Base-by-base conservation (phyloP, 92 coral and sea anemone genomes). In the Porites cylindrica region DNA sequence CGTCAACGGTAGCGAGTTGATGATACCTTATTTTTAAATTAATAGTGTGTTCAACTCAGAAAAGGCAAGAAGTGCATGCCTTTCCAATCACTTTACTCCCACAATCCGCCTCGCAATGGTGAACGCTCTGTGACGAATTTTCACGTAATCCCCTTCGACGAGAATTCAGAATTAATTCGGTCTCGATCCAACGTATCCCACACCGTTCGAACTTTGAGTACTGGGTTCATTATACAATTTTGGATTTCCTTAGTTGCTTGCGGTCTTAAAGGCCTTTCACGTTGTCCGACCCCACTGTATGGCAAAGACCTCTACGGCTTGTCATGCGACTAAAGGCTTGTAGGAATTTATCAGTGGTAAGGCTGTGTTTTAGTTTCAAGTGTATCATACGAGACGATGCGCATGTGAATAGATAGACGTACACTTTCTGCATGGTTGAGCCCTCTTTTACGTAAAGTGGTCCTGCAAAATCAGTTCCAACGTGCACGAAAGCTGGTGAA, bases 251-350 rank as follows among this genome's bases (percentile, higher is more conserved):
- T 82, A n/a, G 13, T 53, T 19, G 86, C 29, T 26, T 26, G 29
- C 29, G 1, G 29, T 26, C 29, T 26, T 26, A 26, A 26, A 26
- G 29, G 29, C 29, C 29, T 26, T 26, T 26, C 29, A 77, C 85
- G 24, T 89, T 89, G 74, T 89, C 92, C 0, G 89, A 89, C 81
- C 85, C 78, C 12, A 89, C 43, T 8, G 89, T 89, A 68, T 70
- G 32, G 38, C 90, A 86, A 2, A 81, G 56, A 18, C 82, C 89
- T 86, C 91, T 18, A 2, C 87, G 64, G 26, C 38, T 67, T 23
- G 38, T 66, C 93, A 86, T 90, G 7, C 93, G 66, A 47, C 52
- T 21, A 10, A 87, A 82, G 0, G 88, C 91, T 82, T 87, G 91
- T 21, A 91, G 82, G 19, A 91, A 82, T 61, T 87, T 85, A 1